A percentile compares a stretch with the other conserved stretches of the same genome.
Conservation (phyloP, 2,888 invertebrate species). For the Cheilosia grossa region DNA sequence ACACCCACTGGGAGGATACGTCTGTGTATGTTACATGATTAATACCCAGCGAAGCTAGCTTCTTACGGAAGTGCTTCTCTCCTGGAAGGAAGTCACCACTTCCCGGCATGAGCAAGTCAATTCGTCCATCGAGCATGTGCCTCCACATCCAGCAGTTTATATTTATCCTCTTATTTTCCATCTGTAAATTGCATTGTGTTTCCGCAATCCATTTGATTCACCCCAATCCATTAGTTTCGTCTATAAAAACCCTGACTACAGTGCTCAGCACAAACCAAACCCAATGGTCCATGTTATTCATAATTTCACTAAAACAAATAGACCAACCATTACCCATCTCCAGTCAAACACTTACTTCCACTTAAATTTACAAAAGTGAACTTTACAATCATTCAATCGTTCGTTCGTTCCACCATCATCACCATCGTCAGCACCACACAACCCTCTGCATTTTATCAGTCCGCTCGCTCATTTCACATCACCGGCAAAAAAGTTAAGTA, state of each 20-base stretch:
- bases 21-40: no score
- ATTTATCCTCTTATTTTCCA: constrained; percentile 39
- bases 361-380: constrained; percentile 69
- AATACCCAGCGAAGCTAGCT: no score
- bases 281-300: constrained; percentile 71
- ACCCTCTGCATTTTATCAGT: constrained; percentile 53
- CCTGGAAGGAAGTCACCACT: background rate
- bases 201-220: constrained; percentile 32
- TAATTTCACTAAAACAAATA: constrained; percentile 64
- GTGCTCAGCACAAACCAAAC: constrained; percentile 59
- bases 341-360: constrained; percentile 51
- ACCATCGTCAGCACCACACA: background rate
- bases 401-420: constrained; percentile 2
- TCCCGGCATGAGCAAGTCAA: background rate
- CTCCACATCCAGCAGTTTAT: constrained; percentile 4
- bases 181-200: constrained; percentile 48
- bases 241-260: constrained; percentile 4
- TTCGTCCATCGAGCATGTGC: background rate
- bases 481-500: constrained; percentile 33
- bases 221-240: constrained; percentile 31
- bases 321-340: constrained; percentile 42
- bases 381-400: constrained; percentile 62
- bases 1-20: no score
- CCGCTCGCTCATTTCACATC: constrained; percentile 51
- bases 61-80: no score